Percentiles rank a stretch among this genome's conserved stretches.
Conservation (phyloP, 2,888 invertebrate genomes). For the Cerastis leucographa region DNA sequence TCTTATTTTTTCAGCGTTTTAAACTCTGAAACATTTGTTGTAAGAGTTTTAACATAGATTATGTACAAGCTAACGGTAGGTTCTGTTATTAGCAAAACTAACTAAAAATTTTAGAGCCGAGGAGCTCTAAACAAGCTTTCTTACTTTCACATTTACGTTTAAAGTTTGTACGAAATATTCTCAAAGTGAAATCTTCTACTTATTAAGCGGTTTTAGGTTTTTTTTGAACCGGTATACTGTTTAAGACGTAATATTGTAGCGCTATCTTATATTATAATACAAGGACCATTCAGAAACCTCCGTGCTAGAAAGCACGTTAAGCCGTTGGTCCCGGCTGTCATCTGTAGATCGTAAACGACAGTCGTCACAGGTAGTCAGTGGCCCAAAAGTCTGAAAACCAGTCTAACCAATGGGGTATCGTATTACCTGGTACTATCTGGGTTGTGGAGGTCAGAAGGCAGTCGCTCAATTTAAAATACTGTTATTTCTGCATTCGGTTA, state of each 20-base stretch:
- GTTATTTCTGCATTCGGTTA: neutral
- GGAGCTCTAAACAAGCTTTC: neutral
- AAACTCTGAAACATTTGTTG: constrained; percentile 2
- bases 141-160: neutral
- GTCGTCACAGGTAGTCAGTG: neutral
- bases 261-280: neutral
- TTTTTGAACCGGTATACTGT: neutral
- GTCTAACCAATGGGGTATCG: rapidly evolving
- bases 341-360: neutral
- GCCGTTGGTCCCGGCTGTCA: no score
- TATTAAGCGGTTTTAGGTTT: neutral
- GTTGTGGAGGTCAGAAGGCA: neutral
- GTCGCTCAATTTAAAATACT: neutral
- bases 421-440: neutral
- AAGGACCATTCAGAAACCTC: no score
- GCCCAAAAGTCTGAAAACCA: neutral
- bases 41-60: neutral
- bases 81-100: neutral
- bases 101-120: neutral
- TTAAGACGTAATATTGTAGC: neutral
- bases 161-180: no score
- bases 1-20: constrained; percentile 18
- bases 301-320: no score
- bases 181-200: no score
- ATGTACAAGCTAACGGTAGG: neutral